phyloP scores from a whole-genome alignment of 1,140 invertebrate species.

The Lysiphlebus fabarum region DNA sequence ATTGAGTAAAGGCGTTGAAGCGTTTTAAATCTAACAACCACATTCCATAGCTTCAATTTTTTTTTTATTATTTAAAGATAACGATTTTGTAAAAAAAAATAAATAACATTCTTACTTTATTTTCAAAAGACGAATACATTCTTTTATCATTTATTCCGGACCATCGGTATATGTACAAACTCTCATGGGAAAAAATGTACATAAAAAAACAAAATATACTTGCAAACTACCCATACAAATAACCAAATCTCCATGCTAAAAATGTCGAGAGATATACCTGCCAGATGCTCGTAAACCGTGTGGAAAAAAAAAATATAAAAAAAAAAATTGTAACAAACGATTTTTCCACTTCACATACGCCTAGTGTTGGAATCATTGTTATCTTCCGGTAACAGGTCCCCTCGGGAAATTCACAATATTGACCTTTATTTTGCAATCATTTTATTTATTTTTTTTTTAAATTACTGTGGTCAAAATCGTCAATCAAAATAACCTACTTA shows the following conservation, averaged over 20 bases:
- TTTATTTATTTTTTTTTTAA: no score
- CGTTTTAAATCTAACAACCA: slow-evolving; percentile 11
- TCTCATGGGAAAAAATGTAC: slow-evolving; percentile 1
- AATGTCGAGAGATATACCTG: slow-evolving; percentile 3
- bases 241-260: slow-evolving; percentile 1
- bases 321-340: background rate
- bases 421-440: background rate
- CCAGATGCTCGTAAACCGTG: slow-evolving; percentile 13
- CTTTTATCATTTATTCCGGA: slow-evolving; percentile 12
- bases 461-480: no score
- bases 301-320: background rate
- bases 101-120: slow-evolving; percentile 14
- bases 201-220: no score
- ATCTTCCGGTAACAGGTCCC: slow-evolving; percentile 30
- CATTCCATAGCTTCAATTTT: background rate
- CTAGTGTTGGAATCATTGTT: slow-evolving; percentile 25
- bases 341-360: slow-evolving; percentile 3
- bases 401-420: background rate
- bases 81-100: slow-evolving; percentile 12
- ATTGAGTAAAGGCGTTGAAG: background rate
- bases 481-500: no score
- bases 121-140: background rate
- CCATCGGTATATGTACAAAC: slow-evolving; percentile 16
- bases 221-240: background rate
- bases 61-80: slow-evolving; percentile 3